Conservation (phyloP, 2,113 vertebrate genomes). For the Atherinomorus stipes region DNA sequence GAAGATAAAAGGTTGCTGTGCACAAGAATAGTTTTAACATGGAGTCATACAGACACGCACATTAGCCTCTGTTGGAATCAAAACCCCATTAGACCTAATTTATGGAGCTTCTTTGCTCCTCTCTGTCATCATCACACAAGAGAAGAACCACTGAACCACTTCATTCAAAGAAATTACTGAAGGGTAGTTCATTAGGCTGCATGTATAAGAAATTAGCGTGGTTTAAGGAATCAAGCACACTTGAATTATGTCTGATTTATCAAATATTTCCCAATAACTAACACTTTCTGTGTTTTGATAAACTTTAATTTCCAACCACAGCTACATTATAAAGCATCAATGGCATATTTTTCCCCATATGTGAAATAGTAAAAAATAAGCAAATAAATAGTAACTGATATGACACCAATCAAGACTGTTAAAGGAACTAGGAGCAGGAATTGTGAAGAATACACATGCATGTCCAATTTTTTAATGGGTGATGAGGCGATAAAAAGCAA, state of each 20-base stretch:
- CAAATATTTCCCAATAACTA: not conserved
- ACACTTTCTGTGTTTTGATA: not conserved
- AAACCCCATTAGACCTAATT: constrained; percentile 43
- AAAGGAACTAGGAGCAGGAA: no score
- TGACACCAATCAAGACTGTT: no score
- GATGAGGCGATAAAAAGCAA: no score
- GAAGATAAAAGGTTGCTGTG: not conserved
- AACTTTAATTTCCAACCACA: no score
- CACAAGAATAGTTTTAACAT: not conserved
- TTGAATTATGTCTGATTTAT: not conserved
- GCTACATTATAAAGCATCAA: no score
- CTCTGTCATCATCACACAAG: constrained; percentile 15
- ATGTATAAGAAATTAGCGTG: not conserved
- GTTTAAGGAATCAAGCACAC: not conserved
- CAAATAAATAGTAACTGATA: no score
- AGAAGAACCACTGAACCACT: not conserved
- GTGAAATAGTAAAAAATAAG: no score
- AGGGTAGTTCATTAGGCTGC: constrained; percentile 2
- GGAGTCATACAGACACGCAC: not conserved
- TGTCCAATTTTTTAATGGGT: no score
- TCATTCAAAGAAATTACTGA: constrained; percentile 17
- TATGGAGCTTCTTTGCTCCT: constrained; percentile 20
- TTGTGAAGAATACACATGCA: no score
- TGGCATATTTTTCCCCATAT: no score
- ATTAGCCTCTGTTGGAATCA: constrained; percentile 10